Conservation (phyloP, 2,888 invertebrate species). For the Trachelus tabidus region DNA sequence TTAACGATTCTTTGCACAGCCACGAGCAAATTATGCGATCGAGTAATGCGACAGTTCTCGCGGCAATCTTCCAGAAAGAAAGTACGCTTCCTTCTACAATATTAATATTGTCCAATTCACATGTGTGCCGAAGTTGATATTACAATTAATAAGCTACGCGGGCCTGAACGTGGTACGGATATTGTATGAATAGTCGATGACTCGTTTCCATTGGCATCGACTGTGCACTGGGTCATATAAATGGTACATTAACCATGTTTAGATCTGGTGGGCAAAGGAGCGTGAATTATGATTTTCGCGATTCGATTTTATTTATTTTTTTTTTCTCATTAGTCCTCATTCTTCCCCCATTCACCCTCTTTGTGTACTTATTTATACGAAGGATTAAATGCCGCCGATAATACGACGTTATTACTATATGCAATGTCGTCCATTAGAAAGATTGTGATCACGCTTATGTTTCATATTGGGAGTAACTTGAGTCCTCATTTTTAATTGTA, state of each 20-base stretch:
- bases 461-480: conserved; percentile 48
- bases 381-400: background rate
- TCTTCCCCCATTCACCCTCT: background rate
- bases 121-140: background rate
- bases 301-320: background rate
- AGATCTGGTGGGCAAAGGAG: too few species aligned
- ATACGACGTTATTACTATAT: background rate
- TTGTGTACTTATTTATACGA: background rate
- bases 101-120: background rate
- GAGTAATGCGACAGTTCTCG: background rate
- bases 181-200: background rate
- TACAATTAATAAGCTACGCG: background rate
- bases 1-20: background rate
- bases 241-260: background rate
- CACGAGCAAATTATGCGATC: background rate
- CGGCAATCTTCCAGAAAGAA: background rate
- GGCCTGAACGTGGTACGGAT: background rate
- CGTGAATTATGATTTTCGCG: background rate
- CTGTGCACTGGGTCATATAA: background rate
- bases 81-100: background rate
- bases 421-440: conserved; percentile 34
- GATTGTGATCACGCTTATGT: conserved; percentile 36
- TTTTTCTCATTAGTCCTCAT: background rate
- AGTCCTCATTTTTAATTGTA: conserved; percentile 49
- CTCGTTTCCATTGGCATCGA: background rate